Base-by-base conservation (phyloP, 2,113 vertebrate species). In the Upupa epops region DNA sequence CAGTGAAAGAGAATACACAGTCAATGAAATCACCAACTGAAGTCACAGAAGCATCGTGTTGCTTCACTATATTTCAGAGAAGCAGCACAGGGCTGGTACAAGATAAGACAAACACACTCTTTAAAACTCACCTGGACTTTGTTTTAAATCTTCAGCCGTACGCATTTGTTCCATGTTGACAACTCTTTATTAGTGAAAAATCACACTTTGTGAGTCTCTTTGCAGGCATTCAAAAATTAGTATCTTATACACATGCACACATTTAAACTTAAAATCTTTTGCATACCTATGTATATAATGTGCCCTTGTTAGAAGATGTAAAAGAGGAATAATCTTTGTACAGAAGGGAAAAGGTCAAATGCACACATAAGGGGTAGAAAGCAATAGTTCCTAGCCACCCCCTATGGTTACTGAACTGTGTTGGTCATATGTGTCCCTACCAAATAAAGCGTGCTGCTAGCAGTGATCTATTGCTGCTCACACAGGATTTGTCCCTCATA, bases 391-490 rank as follows among this genome's bases (percentile, higher is more conserved):
- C 54, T 86, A 58, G 88, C 56, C 73, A 88, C 51, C 81, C 45
- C 76, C 87, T 89, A n/a, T 40, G 49, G 75, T 77, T 92, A 92
- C 86, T 72, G 69, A 69, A 69, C 49, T 49, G 34, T 65, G 45
- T 22, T 69, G 73, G 60, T 89, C 85, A 45, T 52, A 74, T 18
- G 82, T 45, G 65, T 59, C 29, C 5, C 72, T 31, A 71, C 90
- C 77, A 94, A 90, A 93, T 86, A 94, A 86, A 93, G 88, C 55
- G 73, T 40, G 46, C 28, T 88, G 73, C 54, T 92, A 29, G 2
- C 72, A 88, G 78, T 34, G 71, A 86, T 69, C 84, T 72, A 9
- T 18, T 81, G 71, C 52, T 88, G 86, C 76, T 88, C 84, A 83
- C 55, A 32, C 0, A 79, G 78, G 56, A 89, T 87, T 88, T 93